Percentiles rank a stretch among this genome's conserved stretches.
phyloP scores from a whole-genome alignment of 2,113 vertebrate species.

The Cyprinodon tularosa region DNA sequence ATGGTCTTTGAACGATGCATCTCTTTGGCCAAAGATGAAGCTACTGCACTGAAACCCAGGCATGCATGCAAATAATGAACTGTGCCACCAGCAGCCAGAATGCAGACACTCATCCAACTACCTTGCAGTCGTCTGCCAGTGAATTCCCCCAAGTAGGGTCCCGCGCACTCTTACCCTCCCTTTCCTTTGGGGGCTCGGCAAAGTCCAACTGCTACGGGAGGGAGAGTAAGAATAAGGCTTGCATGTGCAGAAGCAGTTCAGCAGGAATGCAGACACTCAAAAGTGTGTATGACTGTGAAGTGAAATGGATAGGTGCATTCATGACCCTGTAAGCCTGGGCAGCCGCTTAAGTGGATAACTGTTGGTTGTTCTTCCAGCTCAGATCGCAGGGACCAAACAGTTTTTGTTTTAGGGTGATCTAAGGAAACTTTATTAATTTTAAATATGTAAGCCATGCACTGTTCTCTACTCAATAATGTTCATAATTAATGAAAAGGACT shows the following conservation, averaged over 20 bases:
- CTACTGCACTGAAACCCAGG: constrained; percentile 55
- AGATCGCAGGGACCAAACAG: background rate
- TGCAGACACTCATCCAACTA: constrained; percentile 72
- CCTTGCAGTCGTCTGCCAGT: constrained; percentile 84
- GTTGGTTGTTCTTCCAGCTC: background rate
- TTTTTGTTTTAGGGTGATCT: background rate
- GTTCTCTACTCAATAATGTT: background rate
- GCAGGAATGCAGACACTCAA: constrained; percentile 56
- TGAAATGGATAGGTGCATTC: constrained; percentile 18
- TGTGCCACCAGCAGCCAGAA: constrained; percentile 22
- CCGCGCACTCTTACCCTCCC: constrained; percentile 79
- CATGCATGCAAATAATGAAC: constrained; percentile 43
- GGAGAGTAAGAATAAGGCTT: constrained; percentile 77
- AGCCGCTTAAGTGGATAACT: background rate
- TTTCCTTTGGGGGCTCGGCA: constrained; percentile 74
- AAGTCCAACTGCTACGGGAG: constrained; percentile 80
- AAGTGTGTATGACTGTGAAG: constrained; percentile 54
- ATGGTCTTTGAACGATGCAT: constrained; percentile 34
- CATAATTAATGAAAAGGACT: no score
- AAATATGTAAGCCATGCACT: no score
- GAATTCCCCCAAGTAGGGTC: constrained; percentile 82
- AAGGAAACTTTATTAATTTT: no score
- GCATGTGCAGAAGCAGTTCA: constrained; percentile 62
- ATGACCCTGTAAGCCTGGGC: constrained; percentile 2
- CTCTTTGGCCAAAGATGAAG: constrained; percentile 53